Evolutionary conservation across 2,797 vertebrate species (phyloP).

Genomic region (Cyclura pinguis): DNA sequence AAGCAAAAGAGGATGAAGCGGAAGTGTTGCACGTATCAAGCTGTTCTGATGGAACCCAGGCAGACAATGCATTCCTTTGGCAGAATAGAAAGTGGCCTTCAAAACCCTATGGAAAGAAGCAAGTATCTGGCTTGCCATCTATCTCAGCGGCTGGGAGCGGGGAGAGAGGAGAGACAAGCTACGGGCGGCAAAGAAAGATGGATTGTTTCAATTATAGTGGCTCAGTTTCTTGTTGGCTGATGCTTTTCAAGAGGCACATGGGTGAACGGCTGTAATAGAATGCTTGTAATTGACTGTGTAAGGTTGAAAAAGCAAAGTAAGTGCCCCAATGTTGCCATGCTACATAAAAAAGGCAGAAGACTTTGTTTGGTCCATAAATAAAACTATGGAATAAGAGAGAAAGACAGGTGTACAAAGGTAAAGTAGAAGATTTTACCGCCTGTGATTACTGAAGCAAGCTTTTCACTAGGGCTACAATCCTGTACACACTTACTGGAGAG

Average conservation of each 20-base stretch:
- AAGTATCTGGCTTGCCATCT: conserved; percentile 29
- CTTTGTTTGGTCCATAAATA: conserved; percentile 14
- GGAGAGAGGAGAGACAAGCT: neutral
- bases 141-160: neutral
- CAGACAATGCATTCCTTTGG: conserved; percentile 12
- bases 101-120: conserved; percentile 38
- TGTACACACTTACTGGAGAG: neutral
- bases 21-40: neutral
- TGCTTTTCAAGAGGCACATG: conserved; percentile 13
- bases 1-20: neutral
- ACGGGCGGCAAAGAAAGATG: conserved; percentile 16
- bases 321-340: neutral
- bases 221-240: conserved; percentile 8
- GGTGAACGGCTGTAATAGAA: conserved; percentile 17
- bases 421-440: conserved; percentile 13
- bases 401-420: neutral
- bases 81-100: conserved; percentile 32
- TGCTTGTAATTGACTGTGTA: conserved; percentile 6
- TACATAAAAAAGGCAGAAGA: neutral
- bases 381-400: conserved; percentile 38
- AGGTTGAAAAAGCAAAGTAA: conserved; percentile 25
- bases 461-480: neutral
- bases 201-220: conserved; percentile 37
- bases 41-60: neutral
- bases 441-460: conserved; percentile 36